Conservation (phyloP, 37 sponge, comb jelly and placozoan genomes). For the Petrosia ficiformis region DNA sequence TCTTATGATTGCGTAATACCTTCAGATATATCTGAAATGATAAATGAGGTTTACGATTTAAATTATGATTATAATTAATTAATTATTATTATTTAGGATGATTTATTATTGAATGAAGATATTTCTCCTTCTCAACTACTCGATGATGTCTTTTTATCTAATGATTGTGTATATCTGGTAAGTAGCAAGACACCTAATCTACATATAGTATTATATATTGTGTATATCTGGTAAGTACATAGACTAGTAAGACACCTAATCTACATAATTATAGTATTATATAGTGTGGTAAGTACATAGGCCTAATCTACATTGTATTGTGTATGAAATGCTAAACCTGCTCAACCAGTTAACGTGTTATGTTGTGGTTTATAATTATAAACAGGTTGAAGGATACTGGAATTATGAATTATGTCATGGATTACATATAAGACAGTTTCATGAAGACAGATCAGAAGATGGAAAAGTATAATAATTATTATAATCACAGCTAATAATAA, state of each 20-base stretch:
- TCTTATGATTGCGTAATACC: too few relatives aligned
- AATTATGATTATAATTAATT: background rate
- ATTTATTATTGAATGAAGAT: background rate
- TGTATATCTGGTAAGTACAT: background rate
- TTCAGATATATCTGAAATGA: too few relatives aligned
- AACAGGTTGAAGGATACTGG: conserved; percentile 77
- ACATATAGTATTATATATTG: background rate
- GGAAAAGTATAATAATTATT: background rate
- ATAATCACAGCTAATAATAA: background rate
- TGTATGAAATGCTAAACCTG: too few relatives aligned
- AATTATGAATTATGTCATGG: conserved; percentile 73
- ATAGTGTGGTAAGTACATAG: too few relatives aligned
- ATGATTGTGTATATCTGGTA: background rate
- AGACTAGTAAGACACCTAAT: background rate
- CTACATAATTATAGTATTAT: too few relatives aligned
- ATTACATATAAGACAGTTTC: conserved; percentile 57
- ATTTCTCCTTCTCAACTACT: background rate
- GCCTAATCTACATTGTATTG: too few relatives aligned
- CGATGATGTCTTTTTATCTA: background rate
- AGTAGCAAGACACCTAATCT: background rate
- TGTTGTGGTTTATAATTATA: too few relatives aligned
- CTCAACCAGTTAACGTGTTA: too few relatives aligned
- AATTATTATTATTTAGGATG: background rate
- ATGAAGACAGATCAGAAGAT: conserved; percentile 40
- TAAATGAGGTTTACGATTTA: background rate